Evolutionary conservation across 2,797 vertebrate genomes (phyloP), one percentile per base, ranked within the genome.

Genomic region (Vultur gryphus): DNA sequence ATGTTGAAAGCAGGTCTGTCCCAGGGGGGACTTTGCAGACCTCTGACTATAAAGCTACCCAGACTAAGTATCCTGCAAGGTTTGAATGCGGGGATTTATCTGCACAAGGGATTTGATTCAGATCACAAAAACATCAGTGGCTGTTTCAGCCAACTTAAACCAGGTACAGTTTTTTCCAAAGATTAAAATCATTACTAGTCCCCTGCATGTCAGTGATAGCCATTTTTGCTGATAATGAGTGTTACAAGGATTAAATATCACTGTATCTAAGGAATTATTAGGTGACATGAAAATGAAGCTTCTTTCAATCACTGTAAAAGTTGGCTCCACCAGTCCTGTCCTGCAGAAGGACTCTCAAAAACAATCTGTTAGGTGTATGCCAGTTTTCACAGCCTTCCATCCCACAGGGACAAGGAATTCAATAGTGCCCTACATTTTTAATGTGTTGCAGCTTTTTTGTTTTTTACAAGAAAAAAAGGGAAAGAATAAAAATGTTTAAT

Each of bases 381-480:
- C 89, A 94, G 51, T 95, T 95, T 79, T 97, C 94, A 94, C 96
- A 95, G 93, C 90, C 95, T 96, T 84, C 92, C 72, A 35, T 87
- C 96, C 39, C 91, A 65, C 77, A 9, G 92, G 93, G 96, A 91
- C n/a, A 10, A 57, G 77, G 84, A 86, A 92, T 93, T 96, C 96
- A 93, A 86, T 89, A 94, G 69, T 65, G 58, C 91, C 81, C 88
- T 91, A 64, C 96, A 49, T 91, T 97, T 95, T 92, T 94, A 88
- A 96, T 94, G 84, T 80, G 65, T 79, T 93, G 37, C 76, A 89
- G 71, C 79, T 70, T 90, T 97, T 71, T 62, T 58, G 44, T 64
- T 69, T 95, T 97, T 94, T 92, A 91, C 65, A 89, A 97, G 93
- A 93, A 96, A 84, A 91, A 75, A 85, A 76, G 51, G 90, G 79